Base-by-base conservation (phyloP, 92 coral and sea anemone genomes). In the Zoanthus sociatus region DNA sequence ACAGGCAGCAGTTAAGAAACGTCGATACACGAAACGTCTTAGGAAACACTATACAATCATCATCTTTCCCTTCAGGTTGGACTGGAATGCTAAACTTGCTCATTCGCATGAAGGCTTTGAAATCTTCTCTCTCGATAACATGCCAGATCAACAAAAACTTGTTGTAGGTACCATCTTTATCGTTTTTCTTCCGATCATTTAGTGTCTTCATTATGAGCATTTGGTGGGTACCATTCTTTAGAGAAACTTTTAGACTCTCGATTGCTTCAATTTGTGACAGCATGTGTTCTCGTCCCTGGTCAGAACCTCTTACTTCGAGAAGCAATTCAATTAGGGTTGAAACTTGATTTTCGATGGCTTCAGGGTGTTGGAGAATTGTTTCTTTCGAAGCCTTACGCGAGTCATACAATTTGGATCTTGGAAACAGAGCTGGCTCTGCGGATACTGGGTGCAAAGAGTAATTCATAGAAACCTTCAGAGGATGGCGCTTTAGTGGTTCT, bases 151-250 rank as follows among this genome's bases (percentile, higher is more conserved):
- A 66, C 85, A 90, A 37, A 54, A 89, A 89, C 2, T 26, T 42
- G 33, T 90, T 90, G 67, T 90, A 90, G 7, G 82, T 84, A 31
- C 93, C 93, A 83, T 79, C 31, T 32, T 16, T 44, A 20, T 33
- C 5, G 31, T 50, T 83, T 58, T 83, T 53, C 58, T 53, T 14
- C 4, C 58, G 58, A 14, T 4, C 58, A 8, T 53, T 53, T 3
- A 53, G 58, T 14, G 13, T 53, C 58, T 53, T 14, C 58, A 53
- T 53, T 53, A 53, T 14, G 13, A 14, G 58, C 9, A 71, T 21
- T 50, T 88, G 92, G 92, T 18, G 73, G 68, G 86, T 82, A 0
- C 88, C 89, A 90, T 88, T 56, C 73, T 90, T 90, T 45, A 88
- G 66, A 60, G 30, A 77, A 33, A 32, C 9, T 90, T 89, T 83